Conservation (phyloP, 1,140 invertebrate genomes). For the Ooceraea biroi region DNA sequence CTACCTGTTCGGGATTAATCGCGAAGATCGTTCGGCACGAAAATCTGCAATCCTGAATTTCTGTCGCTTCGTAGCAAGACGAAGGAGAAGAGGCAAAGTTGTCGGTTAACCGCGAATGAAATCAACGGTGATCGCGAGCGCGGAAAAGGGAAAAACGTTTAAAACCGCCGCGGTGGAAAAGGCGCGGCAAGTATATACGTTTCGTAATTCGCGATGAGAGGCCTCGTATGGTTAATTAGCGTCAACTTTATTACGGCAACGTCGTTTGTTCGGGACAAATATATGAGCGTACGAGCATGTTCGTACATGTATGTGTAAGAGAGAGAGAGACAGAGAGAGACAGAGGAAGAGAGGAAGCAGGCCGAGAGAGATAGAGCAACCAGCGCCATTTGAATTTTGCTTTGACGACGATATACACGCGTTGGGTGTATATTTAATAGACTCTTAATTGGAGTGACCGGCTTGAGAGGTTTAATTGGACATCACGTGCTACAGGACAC, state of each 20-base stretch:
- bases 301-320: not conserved
- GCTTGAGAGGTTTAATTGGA: slow-evolving; percentile 77
- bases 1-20: not conserved
- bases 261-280: slow-evolving; percentile 73
- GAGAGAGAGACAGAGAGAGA: not conserved
- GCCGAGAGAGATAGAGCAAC: slow-evolving; percentile 15
- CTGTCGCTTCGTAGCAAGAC: too few species aligned
- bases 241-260: slow-evolving; percentile 70
- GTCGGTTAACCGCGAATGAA: not conserved
- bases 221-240: slow-evolving; percentile 73
- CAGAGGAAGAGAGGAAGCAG: not conserved
- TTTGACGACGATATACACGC: slow-evolving; percentile 72
- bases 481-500: slow-evolving; percentile 61
- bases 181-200: slow-evolving; percentile 36
- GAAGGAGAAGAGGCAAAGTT: not conserved
- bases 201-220: slow-evolving; percentile 41
- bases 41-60: not conserved
- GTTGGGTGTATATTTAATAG: slow-evolving; percentile 76
- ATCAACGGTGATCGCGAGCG: not conserved
- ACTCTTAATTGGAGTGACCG: slow-evolving; percentile 76
- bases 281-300: slow-evolving; percentile 43
- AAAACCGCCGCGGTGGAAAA: slow-evolving; percentile 12
- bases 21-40: not conserved
- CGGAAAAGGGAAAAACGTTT: not conserved
- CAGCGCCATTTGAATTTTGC: slow-evolving; percentile 73